A percentile compares a stretch with the other conserved stretches of the same genome.
These are phyloP conservation scores for Cydia strobilella DNA, from an alignment of 1,140 invertebrate genomes.

Conservation along the genomic window DNA sequence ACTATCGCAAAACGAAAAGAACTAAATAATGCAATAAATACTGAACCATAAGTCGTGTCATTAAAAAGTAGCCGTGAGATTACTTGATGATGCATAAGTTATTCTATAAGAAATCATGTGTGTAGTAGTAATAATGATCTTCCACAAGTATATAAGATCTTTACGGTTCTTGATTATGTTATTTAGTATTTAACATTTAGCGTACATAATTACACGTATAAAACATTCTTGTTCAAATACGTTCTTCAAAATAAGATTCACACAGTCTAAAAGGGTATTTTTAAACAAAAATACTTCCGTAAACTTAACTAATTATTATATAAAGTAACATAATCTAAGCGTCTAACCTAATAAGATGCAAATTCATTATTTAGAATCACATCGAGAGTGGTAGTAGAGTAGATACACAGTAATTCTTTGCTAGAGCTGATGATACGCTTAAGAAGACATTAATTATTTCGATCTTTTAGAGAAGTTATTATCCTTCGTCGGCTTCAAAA, in stretches of 20 bases:
- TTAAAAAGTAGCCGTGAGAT: background rate
- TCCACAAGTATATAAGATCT: background rate
- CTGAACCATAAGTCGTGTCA: background rate
- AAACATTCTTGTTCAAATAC: background rate
- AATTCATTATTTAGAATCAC: slow-evolving; percentile 5
- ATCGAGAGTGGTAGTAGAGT: background rate
- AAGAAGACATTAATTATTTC: background rate
- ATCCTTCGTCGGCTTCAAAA: slow-evolving; percentile 47
- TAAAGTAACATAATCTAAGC: background rate
- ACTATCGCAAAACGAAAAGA: background rate
- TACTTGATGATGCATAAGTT: background rate
- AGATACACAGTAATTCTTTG: background rate
- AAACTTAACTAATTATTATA: background rate
- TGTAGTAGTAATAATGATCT: background rate
- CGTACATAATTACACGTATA: background rate
- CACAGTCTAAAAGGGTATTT: background rate
- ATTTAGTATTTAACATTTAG: background rate
- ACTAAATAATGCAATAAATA: background rate
- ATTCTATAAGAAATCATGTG: background rate
- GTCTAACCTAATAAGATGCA: slow-evolving; percentile 8
- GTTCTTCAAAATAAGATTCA: background rate
- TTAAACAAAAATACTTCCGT: slow-evolving; percentile 6
- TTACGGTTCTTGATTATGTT: background rate
- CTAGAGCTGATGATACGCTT: slow-evolving; percentile 4
- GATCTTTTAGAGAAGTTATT: background rate